Base-by-base conservation (phyloP, 2,888 invertebrate species). In the Archips xylosteana region DNA sequence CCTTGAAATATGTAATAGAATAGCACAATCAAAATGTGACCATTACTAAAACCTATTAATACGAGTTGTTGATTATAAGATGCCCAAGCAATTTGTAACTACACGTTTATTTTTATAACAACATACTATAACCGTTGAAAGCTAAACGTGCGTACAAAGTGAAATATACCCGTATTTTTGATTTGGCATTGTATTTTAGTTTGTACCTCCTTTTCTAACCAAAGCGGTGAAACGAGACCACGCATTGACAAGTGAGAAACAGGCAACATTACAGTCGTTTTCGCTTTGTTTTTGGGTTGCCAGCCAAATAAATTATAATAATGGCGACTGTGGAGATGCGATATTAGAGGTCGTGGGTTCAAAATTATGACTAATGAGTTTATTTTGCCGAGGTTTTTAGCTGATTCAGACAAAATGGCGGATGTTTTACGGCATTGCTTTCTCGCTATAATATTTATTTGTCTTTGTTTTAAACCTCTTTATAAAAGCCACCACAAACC, bases 261-360 rank as follows among this genome's bases (percentile, higher is more conserved):
- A 32, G 57, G 57, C 57, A 32, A 32, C 57, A 12, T 57, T 12
- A 57, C 2, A 8, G 32, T 9, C 23, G 23, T 6, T 39, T 36
- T 9, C 23, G 23, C 39, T 39, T 36, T 65, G 51, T 66, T 71
- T 66, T 71, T 42, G 42, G 49, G 32, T 71, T 65, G 49, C 49
- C 65, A 60, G 60, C 15, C 42, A 60, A 61, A 70, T 65, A 71
- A 66, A 66, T 66, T 47, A 45, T 63, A 13, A 47, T 63, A 60
- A 34, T n/a, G 32, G 63, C 32, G 34, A 8, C 13, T n/a, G 63
- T 9, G 34, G 47, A 63, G 32, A 34, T 32, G 12, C 42, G 32
- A 47, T 47, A 15, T 54, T 10, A 47, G 62, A 45, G 45, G 47
- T 47, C 47, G 63, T 47, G 23, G 15, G 63, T 47, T 63, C 45